Base-by-base conservation (phyloP, 2,113 vertebrate genomes). In the Cololabis saira region DNA sequence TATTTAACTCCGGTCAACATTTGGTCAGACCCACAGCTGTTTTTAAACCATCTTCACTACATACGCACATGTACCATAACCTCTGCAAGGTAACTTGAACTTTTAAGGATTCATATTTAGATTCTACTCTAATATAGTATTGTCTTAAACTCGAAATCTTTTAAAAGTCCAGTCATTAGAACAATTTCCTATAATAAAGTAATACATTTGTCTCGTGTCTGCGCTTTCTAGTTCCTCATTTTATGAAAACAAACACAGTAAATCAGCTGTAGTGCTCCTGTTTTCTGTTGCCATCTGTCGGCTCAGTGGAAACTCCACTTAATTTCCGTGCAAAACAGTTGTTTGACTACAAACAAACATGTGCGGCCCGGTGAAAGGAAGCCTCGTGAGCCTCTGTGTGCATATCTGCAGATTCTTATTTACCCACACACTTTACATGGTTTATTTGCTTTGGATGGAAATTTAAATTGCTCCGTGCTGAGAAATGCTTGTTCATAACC, bases 261-360 rank as follows among this genome's bases (percentile, higher is more conserved):
- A 57, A 24, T 77, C 52, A 53, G 54, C 64, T 2, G 0, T 52
- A 50, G 0, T 62, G 67, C 62, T 70, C 68, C 68, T 82, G 77
- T 50, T 27, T 52, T 56, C 41, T 67, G 48, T 72, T 22, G 0
- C 52, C 67, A 60, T 62, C 72, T 80, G 78, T n/a, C 14, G 56
- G 44, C 43, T 59, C 61, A 49, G 71, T 57, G 62, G 71, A 78
- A 78, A 85, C 63, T 63, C 21, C 55, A 82, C 68, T 78, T 56
- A 71, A 24, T 14, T 27, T 40, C 50, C 12, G 8, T 10, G 49
- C 61, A 61, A 7, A 62, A 53, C 43, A 4, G 76, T 81, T 76
- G 73, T 86, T 86, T 83, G 59, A 72, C 69, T 53, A 72, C 65
- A 83, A 85, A 63, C 78, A 79, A 27, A 19, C 61, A n/a, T n/a